These are phyloP conservation scores for Python bivittatus DNA, from an alignment of 2,113 vertebrate genomes.

Conservation along the genomic window DNA sequence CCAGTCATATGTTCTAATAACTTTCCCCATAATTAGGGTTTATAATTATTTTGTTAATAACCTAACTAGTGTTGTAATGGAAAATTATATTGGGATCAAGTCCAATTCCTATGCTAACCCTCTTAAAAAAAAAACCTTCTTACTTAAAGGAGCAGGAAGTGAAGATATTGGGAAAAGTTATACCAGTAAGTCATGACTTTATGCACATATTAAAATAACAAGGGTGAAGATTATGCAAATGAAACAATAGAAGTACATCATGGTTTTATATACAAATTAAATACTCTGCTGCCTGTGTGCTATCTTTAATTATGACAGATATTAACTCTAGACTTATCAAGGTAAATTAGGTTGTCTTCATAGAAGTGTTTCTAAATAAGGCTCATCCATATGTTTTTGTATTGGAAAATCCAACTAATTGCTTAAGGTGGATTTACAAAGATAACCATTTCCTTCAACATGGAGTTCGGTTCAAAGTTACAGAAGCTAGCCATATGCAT, in stretches of 20 bases:
- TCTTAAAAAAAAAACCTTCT: background rate
- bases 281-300: background rate
- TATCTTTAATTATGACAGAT: background rate
- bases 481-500: background rate
- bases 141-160: background rate
- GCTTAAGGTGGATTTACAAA: background rate
- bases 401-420: background rate
- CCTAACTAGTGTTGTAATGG: background rate
- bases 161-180: background rate
- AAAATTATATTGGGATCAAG: background rate
- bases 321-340: background rate
- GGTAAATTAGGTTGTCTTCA: background rate
- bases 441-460: background rate
- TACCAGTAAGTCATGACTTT: background rate
- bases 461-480: background rate
- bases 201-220: background rate
- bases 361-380: background rate
- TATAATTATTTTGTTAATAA: background rate
- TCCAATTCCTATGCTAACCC: background rate
- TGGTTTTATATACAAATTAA: background rate
- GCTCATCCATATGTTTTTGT: background rate
- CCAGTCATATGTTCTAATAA: background rate
- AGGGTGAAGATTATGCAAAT: background rate
- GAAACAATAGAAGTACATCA: background rate
- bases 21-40: background rate